Evolutionary conservation across 2,113 vertebrate species (phyloP), one percentile per base, ranked within the genome.

Genomic region (Plecotus auritus): DNA sequence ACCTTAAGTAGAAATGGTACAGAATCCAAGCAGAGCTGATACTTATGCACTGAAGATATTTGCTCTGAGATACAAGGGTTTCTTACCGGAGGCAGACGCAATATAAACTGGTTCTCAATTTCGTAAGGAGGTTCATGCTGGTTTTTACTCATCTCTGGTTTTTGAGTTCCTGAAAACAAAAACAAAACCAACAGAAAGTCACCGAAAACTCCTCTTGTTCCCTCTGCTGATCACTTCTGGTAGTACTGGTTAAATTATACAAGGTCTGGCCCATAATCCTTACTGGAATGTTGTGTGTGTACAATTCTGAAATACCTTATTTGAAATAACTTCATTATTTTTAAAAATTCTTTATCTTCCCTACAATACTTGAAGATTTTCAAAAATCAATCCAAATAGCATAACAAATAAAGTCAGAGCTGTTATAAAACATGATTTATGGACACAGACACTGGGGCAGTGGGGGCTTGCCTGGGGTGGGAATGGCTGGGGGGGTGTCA

Each of bases 81-180:
- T 96, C 98, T 98, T 96, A 99, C 99, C 98, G 89, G 97, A 81
- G 99, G 99, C 88, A 99, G 98, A 73, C 99, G 98, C 90, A 99
- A 96, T 92, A 99, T 84, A 87, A 99, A 99, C 97, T 99, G 99
- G 97, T 98, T 99, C 98, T 99, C 99, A 96, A 99, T 84, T 91
- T 99, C 99, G 47, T 98, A 98, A 5, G 99, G 99, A 11, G 98
- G 99, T 92, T 99, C 99, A 40, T 99, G 98, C 96, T 99, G 99
- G 92, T 85, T 99, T 97, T 99, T 98, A 73, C 98, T 99, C 91
- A 98, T 98, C 69, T 98, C 97, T 76, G 98, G 98, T 32, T 97
- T 98, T 98, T 88, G 73, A 4, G 89, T 76, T 96, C 45, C 96
- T 56, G 49, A 87, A 96, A 97, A 70, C 22, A 73, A 95, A 85